A percentile compares a stretch with the other conserved stretches of the same genome.
phyloP scores from a whole-genome alignment of 2,113 vertebrate genomes.

The Gasterosteus nipponicus region DNA sequence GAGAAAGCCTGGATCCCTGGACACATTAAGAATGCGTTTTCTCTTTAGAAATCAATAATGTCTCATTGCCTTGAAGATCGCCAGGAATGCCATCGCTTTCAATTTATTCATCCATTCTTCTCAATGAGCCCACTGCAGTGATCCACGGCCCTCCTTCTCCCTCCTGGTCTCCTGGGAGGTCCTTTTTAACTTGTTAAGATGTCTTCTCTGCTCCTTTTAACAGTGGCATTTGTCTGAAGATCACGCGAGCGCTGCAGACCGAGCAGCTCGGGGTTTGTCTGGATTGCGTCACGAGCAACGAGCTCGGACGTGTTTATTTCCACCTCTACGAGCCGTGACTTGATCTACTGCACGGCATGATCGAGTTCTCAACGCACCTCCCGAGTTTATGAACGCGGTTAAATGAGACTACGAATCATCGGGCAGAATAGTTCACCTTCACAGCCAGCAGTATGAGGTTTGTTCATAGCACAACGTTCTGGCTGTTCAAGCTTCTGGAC shows the following conservation, averaged over 20 bases:
- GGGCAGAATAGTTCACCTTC: too few species aligned
- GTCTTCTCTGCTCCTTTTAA: constrained; percentile 27
- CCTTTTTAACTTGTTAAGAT: constrained; percentile 49
- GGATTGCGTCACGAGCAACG: constrained; percentile 27
- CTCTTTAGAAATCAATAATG: constrained; percentile 74
- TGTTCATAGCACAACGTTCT: too few species aligned
- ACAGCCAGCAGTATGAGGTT: too few species aligned
- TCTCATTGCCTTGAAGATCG: constrained; percentile 66
- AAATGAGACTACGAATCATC: background rate
- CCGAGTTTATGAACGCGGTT: constrained; percentile 4
- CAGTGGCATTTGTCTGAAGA: constrained; percentile 30
- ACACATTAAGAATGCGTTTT: constrained; percentile 66
- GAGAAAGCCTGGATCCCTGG: constrained; percentile 40
- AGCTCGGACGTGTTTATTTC: constrained; percentile 33
- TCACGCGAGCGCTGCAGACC: background rate
- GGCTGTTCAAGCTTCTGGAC: too few species aligned
- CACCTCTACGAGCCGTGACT: constrained; percentile 30
- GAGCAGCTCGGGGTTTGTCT: background rate
- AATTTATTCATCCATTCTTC: constrained; percentile 65
- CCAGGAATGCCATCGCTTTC: constrained; percentile 62
- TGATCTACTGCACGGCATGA: constrained; percentile 25
- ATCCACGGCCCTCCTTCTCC: constrained; percentile 40
- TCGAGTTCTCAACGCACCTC: constrained; percentile 11
- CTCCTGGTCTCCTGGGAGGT: constrained; percentile 36
- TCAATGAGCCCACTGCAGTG: constrained; percentile 54